Percentiles rank a stretch among this genome's conserved stretches.
phyloP scores from a whole-genome alignment of 2,888 invertebrate species.

The Andrena flavipes region DNA sequence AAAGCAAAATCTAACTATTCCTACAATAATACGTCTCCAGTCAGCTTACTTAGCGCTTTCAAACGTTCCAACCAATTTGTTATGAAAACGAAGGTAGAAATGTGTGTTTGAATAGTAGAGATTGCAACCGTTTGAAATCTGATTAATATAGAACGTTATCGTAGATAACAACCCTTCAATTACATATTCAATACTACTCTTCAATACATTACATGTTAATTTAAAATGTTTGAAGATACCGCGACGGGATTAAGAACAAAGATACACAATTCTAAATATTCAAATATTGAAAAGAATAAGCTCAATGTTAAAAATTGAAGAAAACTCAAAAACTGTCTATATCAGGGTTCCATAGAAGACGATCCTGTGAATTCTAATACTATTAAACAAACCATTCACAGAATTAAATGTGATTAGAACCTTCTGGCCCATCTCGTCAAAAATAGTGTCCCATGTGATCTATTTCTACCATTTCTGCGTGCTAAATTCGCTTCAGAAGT shows the following conservation, averaged over 20 bases:
- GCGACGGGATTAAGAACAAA: neutral
- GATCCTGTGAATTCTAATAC: too few species aligned
- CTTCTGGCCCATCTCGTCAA: too few species aligned
- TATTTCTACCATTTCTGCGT: neutral
- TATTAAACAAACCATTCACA: too few species aligned
- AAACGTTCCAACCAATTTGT: neutral
- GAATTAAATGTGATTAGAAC: too few species aligned
- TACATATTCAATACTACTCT: too few species aligned
- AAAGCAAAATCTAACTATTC: neutral
- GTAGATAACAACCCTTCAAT: neutral
- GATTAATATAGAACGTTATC: neutral
- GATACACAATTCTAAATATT: neutral
- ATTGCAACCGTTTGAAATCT: neutral
- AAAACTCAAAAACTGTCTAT: too few species aligned
- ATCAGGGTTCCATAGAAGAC: too few species aligned
- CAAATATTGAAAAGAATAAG: too few species aligned
- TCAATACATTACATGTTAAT: neutral
- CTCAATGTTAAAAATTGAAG: too few species aligned
- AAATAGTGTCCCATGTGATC: too few species aligned
- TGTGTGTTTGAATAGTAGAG: neutral
- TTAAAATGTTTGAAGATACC: neutral
- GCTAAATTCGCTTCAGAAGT: neutral
- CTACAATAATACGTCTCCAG: slow-evolving; percentile 21
- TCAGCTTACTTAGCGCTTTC: neutral
- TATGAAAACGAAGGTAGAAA: neutral